phyloP scores from a whole-genome alignment of 2,888 invertebrate genomes.

The Trichacis sp. region DNA sequence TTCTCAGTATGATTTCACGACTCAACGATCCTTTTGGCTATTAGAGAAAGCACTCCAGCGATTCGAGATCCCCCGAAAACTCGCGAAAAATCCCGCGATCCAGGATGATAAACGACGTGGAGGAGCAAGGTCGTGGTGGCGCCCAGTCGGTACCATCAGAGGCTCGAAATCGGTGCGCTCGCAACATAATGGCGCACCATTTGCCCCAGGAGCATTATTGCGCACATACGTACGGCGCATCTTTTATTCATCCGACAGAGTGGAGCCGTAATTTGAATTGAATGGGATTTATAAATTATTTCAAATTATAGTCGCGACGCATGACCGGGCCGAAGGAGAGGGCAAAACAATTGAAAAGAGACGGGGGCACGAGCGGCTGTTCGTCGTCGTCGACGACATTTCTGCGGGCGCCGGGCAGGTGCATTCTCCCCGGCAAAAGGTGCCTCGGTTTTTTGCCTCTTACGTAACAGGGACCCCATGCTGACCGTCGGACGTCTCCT shows the following conservation, averaged over 20 bases:
- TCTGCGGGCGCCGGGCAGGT: conserved; percentile 41
- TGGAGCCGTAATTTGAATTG: conserved; percentile 70
- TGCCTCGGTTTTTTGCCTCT: conserved; percentile 35
- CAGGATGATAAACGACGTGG: conserved; percentile 11
- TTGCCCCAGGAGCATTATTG: conserved; percentile 59
- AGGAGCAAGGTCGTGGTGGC: conserved; percentile 33
- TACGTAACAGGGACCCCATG: conserved; percentile 36
- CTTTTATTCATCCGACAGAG: conserved; percentile 70
- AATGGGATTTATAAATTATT: conserved; percentile 70
- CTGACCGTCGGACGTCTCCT: conserved; percentile 16
- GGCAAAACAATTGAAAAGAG: conserved; percentile 21
- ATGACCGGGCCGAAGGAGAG: conserved; percentile 52
- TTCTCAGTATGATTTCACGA: too few species aligned
- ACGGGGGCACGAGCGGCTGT: conserved; percentile 32
- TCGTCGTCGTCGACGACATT: conserved; percentile 26
- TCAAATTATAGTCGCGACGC: conserved; percentile 68
- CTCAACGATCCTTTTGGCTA: too few species aligned
- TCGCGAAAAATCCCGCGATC: conserved; percentile 5
- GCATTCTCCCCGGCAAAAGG: conserved; percentile 33
- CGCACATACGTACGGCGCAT: conserved; percentile 54
- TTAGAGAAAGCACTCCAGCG: too few species aligned
- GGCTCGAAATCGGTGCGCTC: conserved; percentile 29
- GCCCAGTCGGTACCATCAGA: conserved; percentile 36
- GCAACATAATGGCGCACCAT: conserved; percentile 56
- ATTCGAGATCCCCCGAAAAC: too few species aligned